Base-by-base conservation (phyloP, 2,888 invertebrate genomes). In the Drosophila siamana region DNA sequence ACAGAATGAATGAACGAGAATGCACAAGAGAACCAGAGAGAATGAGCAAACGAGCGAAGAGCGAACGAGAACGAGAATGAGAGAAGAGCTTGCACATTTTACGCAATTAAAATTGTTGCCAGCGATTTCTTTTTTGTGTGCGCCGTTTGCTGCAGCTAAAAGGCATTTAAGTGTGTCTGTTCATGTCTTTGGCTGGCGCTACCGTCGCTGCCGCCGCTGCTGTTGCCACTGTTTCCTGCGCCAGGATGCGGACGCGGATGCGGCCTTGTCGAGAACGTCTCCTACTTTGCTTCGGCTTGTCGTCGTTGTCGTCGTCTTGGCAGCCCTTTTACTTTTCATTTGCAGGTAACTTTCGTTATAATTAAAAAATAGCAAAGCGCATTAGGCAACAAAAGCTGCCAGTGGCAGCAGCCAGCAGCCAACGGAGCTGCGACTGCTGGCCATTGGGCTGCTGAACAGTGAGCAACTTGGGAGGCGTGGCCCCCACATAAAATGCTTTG, bases 341-440 rank as follows among this genome's bases (percentile, higher is more conserved):
- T 69, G 78, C 83, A 84, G 83, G 83, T 84, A 84, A 86, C 83
- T 86, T 84, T 80, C 83, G 86, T 78, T 84, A 88, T 86, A 86
- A 86, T 86, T 88, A 86, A 86, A 86, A 88, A 88, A 88, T 86
- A 81, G 89, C 87, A 86, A 86, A 86, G 89, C 89, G 89, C 87
- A 84, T 86, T 86, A 86, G 87, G 87, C 80, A 82, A 82, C 83
- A 86, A 74, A 72, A 77, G 75, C 75, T 79, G 80, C 69, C 83
- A 69, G 46, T 16, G 19, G 46, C 74, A 78, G 46, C n/a, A n/a
- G n/a, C n/a, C n/a, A n/a, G n/a, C n/a, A n/a, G n/a, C n/a, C n/a
- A n/a, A n/a, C n/a, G n/a, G n/a, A n/a, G n/a, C n/a, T n/a, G n/a
- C n/a, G n/a, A n/a, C n/a, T n/a, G 43, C 46, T 54, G 40, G 47